A percentile compares a stretch with the other conserved stretches of the same genome.
phyloP scores from a whole-genome alignment of 1,140 invertebrate species.

The Zaprionus camerounensis region DNA sequence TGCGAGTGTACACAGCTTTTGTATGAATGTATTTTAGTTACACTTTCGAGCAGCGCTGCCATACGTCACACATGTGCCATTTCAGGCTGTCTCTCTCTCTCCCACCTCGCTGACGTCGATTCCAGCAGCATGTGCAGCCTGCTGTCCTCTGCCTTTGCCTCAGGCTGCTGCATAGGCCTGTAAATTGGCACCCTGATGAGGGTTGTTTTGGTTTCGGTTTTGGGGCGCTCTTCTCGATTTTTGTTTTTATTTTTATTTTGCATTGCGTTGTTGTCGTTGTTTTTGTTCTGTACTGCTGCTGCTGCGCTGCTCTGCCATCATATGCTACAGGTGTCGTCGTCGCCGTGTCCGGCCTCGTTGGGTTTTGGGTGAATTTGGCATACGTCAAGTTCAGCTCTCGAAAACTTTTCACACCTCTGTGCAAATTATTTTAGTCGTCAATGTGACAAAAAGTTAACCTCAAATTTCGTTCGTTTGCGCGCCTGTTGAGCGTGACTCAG shows the following conservation, averaged over 20 bases:
- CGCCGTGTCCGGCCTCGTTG: conserved; percentile 39
- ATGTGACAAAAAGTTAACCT: conserved; percentile 74
- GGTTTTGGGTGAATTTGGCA: conserved; percentile 34
- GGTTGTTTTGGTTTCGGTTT: conserved; percentile 52
- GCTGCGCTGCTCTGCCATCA: conserved; percentile 26
- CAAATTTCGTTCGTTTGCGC: conserved; percentile 43
- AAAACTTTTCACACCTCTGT: conserved; percentile 71
- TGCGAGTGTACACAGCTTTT: conserved; percentile 9
- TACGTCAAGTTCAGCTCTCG: conserved; percentile 71
- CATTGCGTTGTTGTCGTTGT: conserved; percentile 25
- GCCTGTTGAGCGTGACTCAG: conserved; percentile 68
- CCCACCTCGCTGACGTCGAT: conserved; percentile 12
- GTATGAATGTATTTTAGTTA: conserved; percentile 60
- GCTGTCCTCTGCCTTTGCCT: background rate
- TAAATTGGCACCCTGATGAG: conserved; percentile 58
- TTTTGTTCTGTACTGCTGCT: conserved; percentile 19
- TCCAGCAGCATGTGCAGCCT: background rate
- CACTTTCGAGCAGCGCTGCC: conserved; percentile 56
- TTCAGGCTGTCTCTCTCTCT: conserved; percentile 1
- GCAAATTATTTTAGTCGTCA: conserved; percentile 72
- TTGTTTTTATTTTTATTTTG: conserved; percentile 29
- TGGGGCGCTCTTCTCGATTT: conserved; percentile 32
- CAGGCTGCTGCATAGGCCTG: conserved; percentile 57
- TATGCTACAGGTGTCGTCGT: conserved; percentile 66
- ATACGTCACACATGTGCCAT: conserved; percentile 65